phyloP scores from a whole-genome alignment of 2,113 vertebrate genomes.

The Polypterus bichir region DNA sequence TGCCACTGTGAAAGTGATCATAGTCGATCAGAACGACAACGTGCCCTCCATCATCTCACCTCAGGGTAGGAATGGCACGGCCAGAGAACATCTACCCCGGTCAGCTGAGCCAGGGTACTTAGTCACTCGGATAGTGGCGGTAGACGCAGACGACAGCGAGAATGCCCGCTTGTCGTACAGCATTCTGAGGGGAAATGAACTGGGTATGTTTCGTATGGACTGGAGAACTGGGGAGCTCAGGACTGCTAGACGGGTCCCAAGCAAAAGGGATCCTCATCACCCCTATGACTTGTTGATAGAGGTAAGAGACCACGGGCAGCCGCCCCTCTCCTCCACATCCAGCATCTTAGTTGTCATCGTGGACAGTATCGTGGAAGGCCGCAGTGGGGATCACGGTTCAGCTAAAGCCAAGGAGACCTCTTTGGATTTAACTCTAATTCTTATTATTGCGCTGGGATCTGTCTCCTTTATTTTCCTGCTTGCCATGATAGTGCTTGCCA shows the following conservation, averaged over 20 bases:
- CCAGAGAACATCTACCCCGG: conserved; percentile 74
- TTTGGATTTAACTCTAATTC: conserved; percentile 84
- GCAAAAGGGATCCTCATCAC: conserved; percentile 74
- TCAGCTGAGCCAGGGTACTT: conserved; percentile 84
- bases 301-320: conserved; percentile 87
- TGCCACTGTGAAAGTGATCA: conserved; percentile 75
- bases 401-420: conserved; percentile 59
- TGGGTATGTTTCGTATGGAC: conserved; percentile 86
- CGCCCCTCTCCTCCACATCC: conserved; percentile 82
- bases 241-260: conserved; percentile 68
- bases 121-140: conserved; percentile 78
- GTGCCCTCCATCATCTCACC: conserved; percentile 77
- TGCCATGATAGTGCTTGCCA: conserved; percentile 89
- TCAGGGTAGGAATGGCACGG: conserved; percentile 76
- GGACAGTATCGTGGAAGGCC: conserved; percentile 65
- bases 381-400: conserved; percentile 26
- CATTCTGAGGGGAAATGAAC: conserved; percentile 81
- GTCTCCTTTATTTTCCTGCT: conserved; percentile 90
- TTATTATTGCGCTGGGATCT: conserved; percentile 86
- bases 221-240: conserved; percentile 89
- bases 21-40: conserved; percentile 93
- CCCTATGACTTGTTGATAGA: conserved; percentile 82
- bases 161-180: conserved; percentile 88
- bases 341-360: conserved; percentile 72
- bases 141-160: conserved; percentile 88